Base-by-base conservation (phyloP, 2,888 invertebrate genomes). In the Itoplectis maculator region DNA sequence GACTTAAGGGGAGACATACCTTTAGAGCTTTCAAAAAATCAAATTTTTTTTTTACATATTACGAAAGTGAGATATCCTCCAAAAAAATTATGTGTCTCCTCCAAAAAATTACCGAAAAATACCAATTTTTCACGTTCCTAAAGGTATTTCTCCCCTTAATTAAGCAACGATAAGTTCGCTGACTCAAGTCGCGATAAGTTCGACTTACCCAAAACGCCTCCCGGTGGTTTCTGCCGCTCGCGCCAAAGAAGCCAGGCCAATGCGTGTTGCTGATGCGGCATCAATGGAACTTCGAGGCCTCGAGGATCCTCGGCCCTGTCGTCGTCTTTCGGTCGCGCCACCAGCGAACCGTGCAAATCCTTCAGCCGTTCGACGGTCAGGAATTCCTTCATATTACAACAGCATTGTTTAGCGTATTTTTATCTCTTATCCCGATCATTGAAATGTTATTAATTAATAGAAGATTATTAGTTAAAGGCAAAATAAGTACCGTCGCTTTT, bases 191-290 rank as follows among this genome's bases (percentile, higher is more conserved):
- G 42, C 13, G 13, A 61, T 15, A 15, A 18, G 3, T 63, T 7
- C 6, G 8, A 85, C 88, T 92, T 93, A 95, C 97, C 97, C 68
- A 99, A 94, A 86, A 99, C 97, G 13, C 99, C 99, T 0, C 98
- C 98, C 45, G 95, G 93, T 0, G 97, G 97, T 70, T 95, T 96
- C 92, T 98, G 97, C n/a, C 94, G 94, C 93, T 99, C 99, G 20
- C 99, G 93, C 98, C 98, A 99, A 20, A 94, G 89, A 88, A 99
- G 94, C 98, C 99, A 99, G 11, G 96, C 95, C 0, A 99, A 93
- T 0, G 97, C 99, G 88, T 96, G 96, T 84, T 95, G 94, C 92
- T 99, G 99, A 93, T 99, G 98, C 9, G 94, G 93, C 96, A 98
- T 96, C 3, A 99, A 93, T 8, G 93, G 84, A 0, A 97, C 94